phyloP scores from a whole-genome alignment of 1,140 invertebrate genomes.

The Drosophila albomicans region DNA sequence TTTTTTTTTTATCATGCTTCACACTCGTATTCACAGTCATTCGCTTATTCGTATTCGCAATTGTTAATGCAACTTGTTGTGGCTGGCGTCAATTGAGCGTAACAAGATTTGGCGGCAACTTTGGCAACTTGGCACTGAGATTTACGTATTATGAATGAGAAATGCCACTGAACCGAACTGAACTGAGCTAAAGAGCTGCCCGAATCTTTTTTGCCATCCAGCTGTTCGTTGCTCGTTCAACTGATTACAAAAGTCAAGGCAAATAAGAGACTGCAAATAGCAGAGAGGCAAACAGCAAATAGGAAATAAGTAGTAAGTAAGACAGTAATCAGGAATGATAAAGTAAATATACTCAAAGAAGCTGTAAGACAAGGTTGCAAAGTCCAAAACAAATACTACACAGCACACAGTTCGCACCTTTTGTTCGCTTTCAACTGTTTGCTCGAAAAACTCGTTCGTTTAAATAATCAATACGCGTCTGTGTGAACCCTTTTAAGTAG shows the following conservation, averaged over 20 bases:
- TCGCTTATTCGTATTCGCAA: constrained; percentile 24
- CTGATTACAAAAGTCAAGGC: constrained; percentile 6
- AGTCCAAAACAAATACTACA: constrained; percentile 5
- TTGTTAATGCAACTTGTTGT: constrained; percentile 10
- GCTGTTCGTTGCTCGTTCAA: background rate
- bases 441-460: background rate
- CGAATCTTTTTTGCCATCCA: too few relatives aligned
- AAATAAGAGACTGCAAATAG: constrained; percentile 1
- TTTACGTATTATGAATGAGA: constrained; percentile 13
- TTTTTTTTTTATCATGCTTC: too few relatives aligned
- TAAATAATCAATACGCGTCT: constrained; percentile 3
- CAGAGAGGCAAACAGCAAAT: background rate
- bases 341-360: constrained; percentile 5
- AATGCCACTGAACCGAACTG: background rate
- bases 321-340: background rate
- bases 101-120: constrained; percentile 25
- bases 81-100: constrained; percentile 18
- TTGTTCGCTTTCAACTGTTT: constrained; percentile 1
- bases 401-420: background rate
- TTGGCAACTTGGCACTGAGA: background rate
- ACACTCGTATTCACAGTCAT: constrained; percentile 16
- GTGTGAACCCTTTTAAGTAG: constrained; percentile 1
- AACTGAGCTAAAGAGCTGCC: too few relatives aligned
- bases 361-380: constrained; percentile 6
- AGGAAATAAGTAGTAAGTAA: background rate